Conservation (phyloP, 2,113 vertebrate species). For the Apus apus region DNA sequence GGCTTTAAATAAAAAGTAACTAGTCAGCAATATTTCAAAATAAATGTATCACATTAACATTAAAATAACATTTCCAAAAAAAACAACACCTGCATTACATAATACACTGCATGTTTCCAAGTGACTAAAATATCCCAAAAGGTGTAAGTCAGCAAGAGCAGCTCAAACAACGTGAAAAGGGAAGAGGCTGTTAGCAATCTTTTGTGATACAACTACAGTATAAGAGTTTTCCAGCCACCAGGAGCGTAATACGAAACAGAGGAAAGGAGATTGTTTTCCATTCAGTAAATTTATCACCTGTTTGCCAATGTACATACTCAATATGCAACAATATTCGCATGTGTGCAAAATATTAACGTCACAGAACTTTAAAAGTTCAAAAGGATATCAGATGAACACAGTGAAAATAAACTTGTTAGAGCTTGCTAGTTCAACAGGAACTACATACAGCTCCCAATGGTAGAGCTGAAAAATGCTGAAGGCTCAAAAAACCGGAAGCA, state of each 20-base stretch:
- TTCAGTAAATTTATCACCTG: background rate
- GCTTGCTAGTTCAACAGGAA: background rate
- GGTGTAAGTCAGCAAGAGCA: background rate
- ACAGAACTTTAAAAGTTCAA: background rate
- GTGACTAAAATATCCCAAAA: background rate
- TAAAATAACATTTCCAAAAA: background rate
- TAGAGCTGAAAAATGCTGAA: background rate
- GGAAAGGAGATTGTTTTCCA: background rate
- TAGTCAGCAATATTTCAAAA: background rate
- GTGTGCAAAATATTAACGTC: background rate
- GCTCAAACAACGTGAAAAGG: background rate
- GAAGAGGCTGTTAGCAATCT: background rate
- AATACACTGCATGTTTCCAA: accelerated
- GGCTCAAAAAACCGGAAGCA: background rate
- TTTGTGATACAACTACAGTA: background rate
- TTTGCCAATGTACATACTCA: background rate
- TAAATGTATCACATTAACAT: background rate
- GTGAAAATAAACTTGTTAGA: background rate
- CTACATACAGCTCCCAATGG: background rate
- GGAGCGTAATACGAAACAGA: background rate
- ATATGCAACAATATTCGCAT: background rate
- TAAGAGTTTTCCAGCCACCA: background rate
- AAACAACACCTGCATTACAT: background rate
- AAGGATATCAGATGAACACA: background rate
- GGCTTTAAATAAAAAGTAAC: constrained; percentile 78